Percentiles rank a stretch among this genome's conserved stretches.
phyloP scores from a whole-genome alignment of 2,888 invertebrate species.

The Erebia epiphron region DNA sequence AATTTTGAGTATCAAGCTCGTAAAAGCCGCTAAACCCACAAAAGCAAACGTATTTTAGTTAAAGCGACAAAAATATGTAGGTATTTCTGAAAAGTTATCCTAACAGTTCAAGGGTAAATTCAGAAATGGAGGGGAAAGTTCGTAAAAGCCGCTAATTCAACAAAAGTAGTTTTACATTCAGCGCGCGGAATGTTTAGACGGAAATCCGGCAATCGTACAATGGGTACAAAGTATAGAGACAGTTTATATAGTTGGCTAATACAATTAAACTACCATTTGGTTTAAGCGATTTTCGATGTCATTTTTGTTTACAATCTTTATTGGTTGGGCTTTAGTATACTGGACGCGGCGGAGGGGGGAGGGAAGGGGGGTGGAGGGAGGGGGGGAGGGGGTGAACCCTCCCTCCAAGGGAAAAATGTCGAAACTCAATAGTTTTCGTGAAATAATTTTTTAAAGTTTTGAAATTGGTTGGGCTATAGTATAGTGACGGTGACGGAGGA shows the following conservation, averaged over 20 bases:
- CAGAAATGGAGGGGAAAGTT: constrained; percentile 34
- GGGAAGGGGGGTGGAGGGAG: no score
- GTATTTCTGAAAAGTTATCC: background rate
- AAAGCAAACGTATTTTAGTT: no score
- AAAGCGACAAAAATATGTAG: background rate
- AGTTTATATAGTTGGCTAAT: background rate
- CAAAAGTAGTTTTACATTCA: constrained; percentile 29
- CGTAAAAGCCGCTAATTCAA: constrained; percentile 40
- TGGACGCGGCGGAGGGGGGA: no score
- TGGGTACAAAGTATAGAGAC: background rate
- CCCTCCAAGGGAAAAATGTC: no score
- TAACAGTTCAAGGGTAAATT: background rate
- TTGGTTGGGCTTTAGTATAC: no score
- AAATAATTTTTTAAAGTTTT: no score
- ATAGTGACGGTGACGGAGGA: no score
- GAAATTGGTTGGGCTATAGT: no score
- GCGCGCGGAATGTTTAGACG: constrained; percentile 25
- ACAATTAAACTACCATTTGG: constrained; percentile 1
- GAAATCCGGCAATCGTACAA: constrained; percentile 23
- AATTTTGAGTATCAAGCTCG: no score
- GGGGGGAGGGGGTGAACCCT: no score
- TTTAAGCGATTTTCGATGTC: background rate
- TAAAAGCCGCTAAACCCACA: no score
- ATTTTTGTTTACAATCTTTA: background rate
- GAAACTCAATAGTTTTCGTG: no score